Evolutionary conservation across 1,140 invertebrate species (phyloP).

Genomic region (Belonocnema kinseyi): DNA sequence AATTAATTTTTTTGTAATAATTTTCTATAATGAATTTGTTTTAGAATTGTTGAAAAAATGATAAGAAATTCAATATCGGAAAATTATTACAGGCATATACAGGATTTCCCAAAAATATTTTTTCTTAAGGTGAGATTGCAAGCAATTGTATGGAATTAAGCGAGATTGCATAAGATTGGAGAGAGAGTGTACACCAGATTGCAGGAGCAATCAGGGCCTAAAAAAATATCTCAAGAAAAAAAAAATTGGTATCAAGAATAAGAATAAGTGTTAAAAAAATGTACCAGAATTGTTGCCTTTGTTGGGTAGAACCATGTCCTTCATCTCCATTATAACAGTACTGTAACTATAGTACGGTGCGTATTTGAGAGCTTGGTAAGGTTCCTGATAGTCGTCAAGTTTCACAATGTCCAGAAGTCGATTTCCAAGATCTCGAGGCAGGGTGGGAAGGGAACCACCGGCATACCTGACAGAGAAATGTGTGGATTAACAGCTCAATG

Average conservation of each 20-base stretch:
- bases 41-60: too few species aligned
- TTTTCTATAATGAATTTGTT: too few species aligned
- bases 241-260: background rate
- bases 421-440: slow-evolving; percentile 71
- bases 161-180: too few species aligned
- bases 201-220: too few species aligned
- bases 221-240: too few species aligned
- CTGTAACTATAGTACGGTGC: slow-evolving; percentile 88
- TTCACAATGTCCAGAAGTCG: slow-evolving; percentile 77
- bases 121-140: too few species aligned
- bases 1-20: too few species aligned
- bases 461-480: slow-evolving; percentile 67
- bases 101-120: too few species aligned
- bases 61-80: too few species aligned
- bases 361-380: slow-evolving; percentile 85
- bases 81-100: too few species aligned
- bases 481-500: slow-evolving; percentile 45
- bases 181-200: too few species aligned
- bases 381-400: slow-evolving; percentile 87
- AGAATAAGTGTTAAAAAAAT: background rate
- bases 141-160: too few species aligned
- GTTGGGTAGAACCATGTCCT: slow-evolving; percentile 80
- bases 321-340: slow-evolving; percentile 86
- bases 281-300: slow-evolving; percentile 76
- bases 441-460: slow-evolving; percentile 75